Percentiles rank a stretch among this genome's conserved stretches.
Evolutionary conservation across 2,113 vertebrate species (phyloP).

Genomic region (Ciconia boyciana): DNA sequence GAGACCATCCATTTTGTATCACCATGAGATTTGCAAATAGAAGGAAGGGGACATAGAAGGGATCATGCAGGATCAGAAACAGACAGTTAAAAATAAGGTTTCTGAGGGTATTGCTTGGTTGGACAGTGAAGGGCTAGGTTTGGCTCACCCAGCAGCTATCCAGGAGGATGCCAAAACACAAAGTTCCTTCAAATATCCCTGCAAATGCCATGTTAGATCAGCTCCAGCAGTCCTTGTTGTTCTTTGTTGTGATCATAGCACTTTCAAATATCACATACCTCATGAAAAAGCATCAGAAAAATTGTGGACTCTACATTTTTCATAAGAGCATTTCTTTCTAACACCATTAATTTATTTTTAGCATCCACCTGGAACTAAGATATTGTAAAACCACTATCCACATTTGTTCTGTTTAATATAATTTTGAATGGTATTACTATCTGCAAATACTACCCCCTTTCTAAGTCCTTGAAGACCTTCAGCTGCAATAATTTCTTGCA

Average conservation of each 20-base stretch:
- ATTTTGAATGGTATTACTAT: neutral
- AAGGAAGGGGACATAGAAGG: neutral
- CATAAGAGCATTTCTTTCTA: neutral
- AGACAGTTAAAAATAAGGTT: neutral
- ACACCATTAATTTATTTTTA: neutral
- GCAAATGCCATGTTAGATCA: neutral
- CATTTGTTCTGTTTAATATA: neutral
- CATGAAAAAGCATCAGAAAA: neutral
- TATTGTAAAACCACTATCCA: neutral
- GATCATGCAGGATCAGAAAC: neutral
- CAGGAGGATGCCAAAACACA: neutral
- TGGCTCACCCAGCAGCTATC: neutral
- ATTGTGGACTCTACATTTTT: neutral
- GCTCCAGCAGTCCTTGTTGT: neutral
- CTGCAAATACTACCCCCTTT: neutral
- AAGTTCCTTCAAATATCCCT: neutral
- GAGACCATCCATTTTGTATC: neutral
- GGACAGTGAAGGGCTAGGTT: neutral
- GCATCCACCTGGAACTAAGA: neutral
- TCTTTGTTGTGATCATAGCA: neutral
- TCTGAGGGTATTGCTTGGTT: neutral
- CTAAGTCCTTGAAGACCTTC: neutral
- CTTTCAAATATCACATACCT: neutral
- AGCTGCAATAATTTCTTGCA: conserved; percentile 28
- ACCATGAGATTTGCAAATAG: neutral